Base-by-base conservation (phyloP, 2,113 vertebrate species). In the Petrocephalus zakoni region DNA sequence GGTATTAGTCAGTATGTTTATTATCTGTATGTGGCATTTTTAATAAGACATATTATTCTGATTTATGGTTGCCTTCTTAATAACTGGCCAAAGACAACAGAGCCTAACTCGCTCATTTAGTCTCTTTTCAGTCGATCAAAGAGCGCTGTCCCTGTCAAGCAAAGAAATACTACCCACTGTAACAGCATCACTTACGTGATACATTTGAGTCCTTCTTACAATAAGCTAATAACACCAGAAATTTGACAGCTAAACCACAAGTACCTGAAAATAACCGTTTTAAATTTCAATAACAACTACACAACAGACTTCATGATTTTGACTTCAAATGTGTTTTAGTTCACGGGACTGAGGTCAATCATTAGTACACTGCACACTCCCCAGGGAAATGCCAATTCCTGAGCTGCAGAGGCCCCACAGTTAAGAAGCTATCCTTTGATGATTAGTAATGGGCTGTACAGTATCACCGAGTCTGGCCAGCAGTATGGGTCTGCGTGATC, bases 211-310 rank as follows among this genome's bases (percentile, higher is more conserved):
- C 25, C 0, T 9, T 15, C 11, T 29, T 34, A 11, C 29, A 1
- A 29, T 34, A 34, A 34, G 4, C 68, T 34, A 15, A 4, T 72
- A 34, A 34, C 29, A 1, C 68, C 29, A 29, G 15, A 82, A 21
- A 82, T 47, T 42, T 85, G 15, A 85, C 90, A 17, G 49, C 89
- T 82, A 91, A 84, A 89, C 85, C 89, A 34, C 55, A 55, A 7
- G 68, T 2, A 34, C 42, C 72, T 64, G 88, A 78, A 90, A 90
- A 90, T 17, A 46, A 86, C 10, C 61, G 11, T 61, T 61, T 64
- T 4, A 64, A 88, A 84, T 17, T 29, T 4, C 13, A 75, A 29
- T 52, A 55, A 85, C 8, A 55, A 46, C 13, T 87, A 37, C 42
- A 17, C 58, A 49, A 61, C 19, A 21, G 56, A 13, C 84, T 82